Evolutionary conservation across 2,888 invertebrate species (phyloP).

Genomic region (Aradus depressus): DNA sequence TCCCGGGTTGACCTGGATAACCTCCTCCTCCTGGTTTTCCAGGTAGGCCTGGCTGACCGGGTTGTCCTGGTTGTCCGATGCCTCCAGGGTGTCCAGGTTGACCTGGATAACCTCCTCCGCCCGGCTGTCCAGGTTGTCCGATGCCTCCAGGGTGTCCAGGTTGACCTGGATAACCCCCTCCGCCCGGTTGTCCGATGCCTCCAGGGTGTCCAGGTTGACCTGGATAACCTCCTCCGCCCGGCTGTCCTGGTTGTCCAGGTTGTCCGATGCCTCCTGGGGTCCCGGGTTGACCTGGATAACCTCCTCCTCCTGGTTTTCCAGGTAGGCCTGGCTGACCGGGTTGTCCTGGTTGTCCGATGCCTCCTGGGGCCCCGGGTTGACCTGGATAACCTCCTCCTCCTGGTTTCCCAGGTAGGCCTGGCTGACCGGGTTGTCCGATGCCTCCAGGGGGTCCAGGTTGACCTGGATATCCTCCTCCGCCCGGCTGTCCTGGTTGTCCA

Average conservation of each 20-base stretch:
- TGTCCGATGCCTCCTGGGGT: slow-evolving; percentile 18
- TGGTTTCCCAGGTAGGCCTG: slow-evolving; percentile 18
- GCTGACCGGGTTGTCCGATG: slow-evolving; percentile 23
- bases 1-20: slow-evolving; percentile 30
- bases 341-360: slow-evolving; percentile 19
- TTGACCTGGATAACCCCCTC: slow-evolving; percentile 38
- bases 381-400: slow-evolving; percentile 20
- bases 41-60: slow-evolving; percentile 34
- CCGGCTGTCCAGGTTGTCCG: slow-evolving; percentile 23
- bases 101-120: slow-evolving; percentile 31
- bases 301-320: slow-evolving; percentile 25
- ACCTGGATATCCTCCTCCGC: slow-evolving; percentile 31
- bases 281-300: slow-evolving; percentile 28
- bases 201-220: slow-evolving; percentile 33
- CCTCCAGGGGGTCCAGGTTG: slow-evolving; percentile 22
- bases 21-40: slow-evolving; percentile 30
- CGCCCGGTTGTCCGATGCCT: slow-evolving; percentile 35
- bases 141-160: slow-evolving; percentile 16
- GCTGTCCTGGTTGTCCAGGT: slow-evolving; percentile 20
- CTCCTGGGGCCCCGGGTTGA: no score
- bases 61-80: slow-evolving; percentile 35
- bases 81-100: slow-evolving; percentile 33
- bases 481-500: slow-evolving; percentile 27
- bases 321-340: slow-evolving; percentile 21
- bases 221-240: slow-evolving; percentile 31